These are phyloP conservation scores for Erythrocebus patas DNA, from an alignment of 2,113 vertebrate species.

Conservation along the genomic window DNA sequence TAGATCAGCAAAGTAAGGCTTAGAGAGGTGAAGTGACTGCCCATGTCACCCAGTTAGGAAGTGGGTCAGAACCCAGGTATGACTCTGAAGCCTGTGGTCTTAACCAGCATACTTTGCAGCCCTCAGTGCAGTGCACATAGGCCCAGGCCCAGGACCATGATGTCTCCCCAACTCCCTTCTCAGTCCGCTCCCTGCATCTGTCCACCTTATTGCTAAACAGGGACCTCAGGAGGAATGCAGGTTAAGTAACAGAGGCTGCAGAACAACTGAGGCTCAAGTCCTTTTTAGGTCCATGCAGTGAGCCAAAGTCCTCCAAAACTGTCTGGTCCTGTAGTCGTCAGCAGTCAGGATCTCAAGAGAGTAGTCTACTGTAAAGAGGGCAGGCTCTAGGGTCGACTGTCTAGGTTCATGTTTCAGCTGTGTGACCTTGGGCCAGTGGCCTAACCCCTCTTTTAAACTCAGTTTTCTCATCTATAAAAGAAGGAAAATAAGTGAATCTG, in stretches of 20 bases:
- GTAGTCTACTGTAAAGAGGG: neutral
- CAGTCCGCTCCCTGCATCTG: neutral
- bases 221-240: neutral
- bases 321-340: neutral
- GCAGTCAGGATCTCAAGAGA: neutral
- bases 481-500: neutral
- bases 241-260: neutral
- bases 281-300: neutral
- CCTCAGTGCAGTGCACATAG: accelerated
- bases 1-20: neutral
- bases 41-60: neutral
- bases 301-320: neutral
- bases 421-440: neutral
- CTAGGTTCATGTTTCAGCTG: neutral
- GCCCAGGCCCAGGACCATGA: accelerated
- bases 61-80: neutral
- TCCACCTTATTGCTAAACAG: neutral
- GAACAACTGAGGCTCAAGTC: neutral
- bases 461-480: neutral
- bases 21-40: neutral
- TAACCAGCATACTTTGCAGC: neutral
- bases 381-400: accelerated
- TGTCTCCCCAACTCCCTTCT: neutral
- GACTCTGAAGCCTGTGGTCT: neutral
- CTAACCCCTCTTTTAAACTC: neutral